Evolutionary conservation across 2,797 vertebrate genomes (phyloP).

Genomic region (Myotis planiceps): DNA sequence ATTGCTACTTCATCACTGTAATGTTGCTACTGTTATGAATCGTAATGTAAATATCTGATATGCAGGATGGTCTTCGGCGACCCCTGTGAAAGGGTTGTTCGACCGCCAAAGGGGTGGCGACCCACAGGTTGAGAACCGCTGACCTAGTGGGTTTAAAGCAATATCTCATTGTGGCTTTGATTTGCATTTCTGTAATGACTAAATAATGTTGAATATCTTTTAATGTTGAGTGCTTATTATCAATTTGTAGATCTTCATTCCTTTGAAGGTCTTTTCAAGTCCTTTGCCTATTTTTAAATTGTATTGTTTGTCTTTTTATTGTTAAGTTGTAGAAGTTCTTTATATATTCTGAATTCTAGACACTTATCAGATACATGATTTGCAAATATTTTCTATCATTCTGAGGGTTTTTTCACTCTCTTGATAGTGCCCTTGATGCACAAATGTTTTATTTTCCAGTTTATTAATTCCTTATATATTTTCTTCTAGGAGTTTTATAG

Average conservation of each 20-base stretch:
- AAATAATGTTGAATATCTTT: background rate
- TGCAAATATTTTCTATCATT: constrained; percentile 27
- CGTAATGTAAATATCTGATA: too few species aligned
- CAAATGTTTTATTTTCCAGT: background rate
- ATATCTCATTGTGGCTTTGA: background rate
- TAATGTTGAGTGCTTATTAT: background rate
- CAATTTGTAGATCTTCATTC: background rate
- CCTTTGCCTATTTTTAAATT: background rate
- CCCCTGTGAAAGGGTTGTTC: too few species aligned
- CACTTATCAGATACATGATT: background rate
- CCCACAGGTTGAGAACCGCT: too few species aligned
- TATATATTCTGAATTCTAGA: background rate
- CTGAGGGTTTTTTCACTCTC: background rate
- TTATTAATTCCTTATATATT: constrained; percentile 35
- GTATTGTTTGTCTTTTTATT: constrained; percentile 13
- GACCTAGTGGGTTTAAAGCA: background rate
- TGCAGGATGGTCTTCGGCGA: too few species aligned
- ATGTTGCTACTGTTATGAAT: too few species aligned
- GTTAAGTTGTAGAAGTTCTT: background rate
- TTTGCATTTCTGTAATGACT: constrained; percentile 17
- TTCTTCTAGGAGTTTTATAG: too few species aligned
- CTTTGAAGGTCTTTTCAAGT: too few species aligned
- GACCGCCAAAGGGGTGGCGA: too few species aligned
- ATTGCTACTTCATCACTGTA: too few species aligned
- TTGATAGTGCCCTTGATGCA: background rate